Evolutionary conservation across 2,797 vertebrate species (phyloP), one percentile per base, ranked within the genome.

Genomic region (Lepilemur ruficaudatus): DNA sequence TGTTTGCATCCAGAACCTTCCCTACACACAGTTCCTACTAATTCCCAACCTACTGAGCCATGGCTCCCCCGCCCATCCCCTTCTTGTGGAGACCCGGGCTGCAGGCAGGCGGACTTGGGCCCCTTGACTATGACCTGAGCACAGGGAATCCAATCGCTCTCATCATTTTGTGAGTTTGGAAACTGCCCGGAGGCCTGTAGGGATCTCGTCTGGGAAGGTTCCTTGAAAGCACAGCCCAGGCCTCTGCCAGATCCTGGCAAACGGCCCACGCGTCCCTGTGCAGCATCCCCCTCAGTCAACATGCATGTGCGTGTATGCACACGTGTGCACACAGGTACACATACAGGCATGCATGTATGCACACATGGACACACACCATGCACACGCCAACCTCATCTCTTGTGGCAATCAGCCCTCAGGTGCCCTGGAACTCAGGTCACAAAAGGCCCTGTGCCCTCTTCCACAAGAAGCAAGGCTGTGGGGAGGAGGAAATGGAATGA

Each of bases 251-350:
- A 25, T 38, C 35, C 5, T 11, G 25, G 82, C 46, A 20, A 7
- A 15, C 0, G 0, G n/a, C 50, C 43, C 5, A 17, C 7, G 13
- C 14, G 22, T 3, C 32, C 52, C 83, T 38, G 10, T 0, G 15
- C 14, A 79, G 75, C 7, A 0, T 0, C 41, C 55, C 72, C 61
- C 61, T 30, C 22, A 91, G 23, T 32, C 63, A 72, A 11, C n/a
- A 1, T 5, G 0, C 17, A 32, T 25, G 0, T 4, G 11, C 17
- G 1, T 9, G 6, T 9, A 0, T 0, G 17, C 28, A 23, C 9
- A 28, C 48, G 2, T 32, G 23, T 32, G 4, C 4, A 17, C 15
- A 12, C 4, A 23, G 6, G 7, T 6, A 32, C 65, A 67, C 65
- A 67, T 17, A 41, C n/a, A 41, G 5, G 23, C 43, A 73, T 0